These are phyloP conservation scores for Cetonia aurata DNA, from an alignment of 2,888 invertebrate species.

Conservation along the genomic window DNA sequence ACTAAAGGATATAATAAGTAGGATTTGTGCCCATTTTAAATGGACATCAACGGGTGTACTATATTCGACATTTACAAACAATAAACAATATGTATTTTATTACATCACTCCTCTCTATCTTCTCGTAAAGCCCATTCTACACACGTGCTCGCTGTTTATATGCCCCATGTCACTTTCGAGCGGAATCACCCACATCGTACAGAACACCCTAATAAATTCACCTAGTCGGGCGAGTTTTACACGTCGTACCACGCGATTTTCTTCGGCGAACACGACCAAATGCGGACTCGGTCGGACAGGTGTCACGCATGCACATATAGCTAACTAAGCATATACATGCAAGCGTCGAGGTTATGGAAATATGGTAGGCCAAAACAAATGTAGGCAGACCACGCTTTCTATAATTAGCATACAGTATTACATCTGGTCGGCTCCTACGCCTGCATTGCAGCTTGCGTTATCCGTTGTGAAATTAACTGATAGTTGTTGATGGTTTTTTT, in stretches of 20 bases:
- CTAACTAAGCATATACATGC: constrained; percentile 12
- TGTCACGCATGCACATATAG: constrained; percentile 12
- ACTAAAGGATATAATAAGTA: no score
- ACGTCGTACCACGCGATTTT: constrained; percentile 15
- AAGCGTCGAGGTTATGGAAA: constrained; percentile 22
- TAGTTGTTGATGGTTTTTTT: constrained; percentile 3
- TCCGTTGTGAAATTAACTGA: constrained; percentile 30
- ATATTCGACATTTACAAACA: no score
- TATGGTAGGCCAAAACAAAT: constrained; percentile 35
- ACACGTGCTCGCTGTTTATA: constrained; percentile 23
- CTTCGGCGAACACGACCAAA: constrained; percentile 3
- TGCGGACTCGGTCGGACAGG: constrained; percentile 20
- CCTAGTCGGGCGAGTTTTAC: constrained; percentile 1
- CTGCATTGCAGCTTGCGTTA: constrained; percentile 3
- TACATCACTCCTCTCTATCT: no score
- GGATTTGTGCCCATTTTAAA: no score
- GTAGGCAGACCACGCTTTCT: constrained; percentile 37
- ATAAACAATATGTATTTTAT: no score
- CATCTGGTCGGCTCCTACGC: constrained; percentile 42
- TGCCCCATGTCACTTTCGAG: background rate
- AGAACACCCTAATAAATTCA: constrained; percentile 9
- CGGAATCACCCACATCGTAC: constrained; percentile 9
- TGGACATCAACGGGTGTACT: no score
- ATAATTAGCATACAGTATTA: constrained; percentile 37
- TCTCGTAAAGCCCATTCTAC: no score